Evolutionary conservation across 2,888 invertebrate species (phyloP).

Genomic region (Steromphala cineraria): DNA sequence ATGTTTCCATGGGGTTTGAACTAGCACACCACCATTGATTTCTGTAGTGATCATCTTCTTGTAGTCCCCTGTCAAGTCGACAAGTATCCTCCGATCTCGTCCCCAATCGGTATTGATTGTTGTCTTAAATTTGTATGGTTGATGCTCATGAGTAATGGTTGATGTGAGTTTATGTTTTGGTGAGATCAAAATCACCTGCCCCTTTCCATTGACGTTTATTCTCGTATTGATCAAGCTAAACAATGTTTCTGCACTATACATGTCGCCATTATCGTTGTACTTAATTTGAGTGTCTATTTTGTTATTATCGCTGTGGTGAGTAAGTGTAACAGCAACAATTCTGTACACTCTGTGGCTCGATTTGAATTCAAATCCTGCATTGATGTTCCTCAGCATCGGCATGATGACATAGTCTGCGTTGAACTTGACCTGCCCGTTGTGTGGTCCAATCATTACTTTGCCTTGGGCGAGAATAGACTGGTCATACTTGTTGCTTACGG

Average conservation of each 20-base stretch:
- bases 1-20: constrained; percentile 16
- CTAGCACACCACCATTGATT: not conserved
- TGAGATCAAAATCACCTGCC: constrained; percentile 43
- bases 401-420: not conserved
- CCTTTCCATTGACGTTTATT: constrained; percentile 43
- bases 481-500: constrained; percentile 41
- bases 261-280: not conserved
- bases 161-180: constrained; percentile 42
- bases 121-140: constrained; percentile 36
- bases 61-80: constrained; percentile 4
- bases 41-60: not conserved
- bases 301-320: constrained; percentile 38
- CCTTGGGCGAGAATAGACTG: not conserved
- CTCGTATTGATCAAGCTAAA: not conserved
- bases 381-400: not conserved
- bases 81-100: constrained; percentile 24
- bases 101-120: constrained; percentile 39
- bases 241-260: not conserved
- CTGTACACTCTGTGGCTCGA: not conserved
- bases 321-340: constrained; percentile 1
- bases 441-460: not conserved
- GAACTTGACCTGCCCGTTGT: not conserved
- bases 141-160: constrained; percentile 46
- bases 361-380: not conserved
- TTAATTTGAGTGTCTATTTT: not conserved